Percentiles rank a stretch among this genome's conserved stretches.
Evolutionary conservation across 2,797 vertebrate species (phyloP).

Genomic region (Helostoma temminkii): DNA sequence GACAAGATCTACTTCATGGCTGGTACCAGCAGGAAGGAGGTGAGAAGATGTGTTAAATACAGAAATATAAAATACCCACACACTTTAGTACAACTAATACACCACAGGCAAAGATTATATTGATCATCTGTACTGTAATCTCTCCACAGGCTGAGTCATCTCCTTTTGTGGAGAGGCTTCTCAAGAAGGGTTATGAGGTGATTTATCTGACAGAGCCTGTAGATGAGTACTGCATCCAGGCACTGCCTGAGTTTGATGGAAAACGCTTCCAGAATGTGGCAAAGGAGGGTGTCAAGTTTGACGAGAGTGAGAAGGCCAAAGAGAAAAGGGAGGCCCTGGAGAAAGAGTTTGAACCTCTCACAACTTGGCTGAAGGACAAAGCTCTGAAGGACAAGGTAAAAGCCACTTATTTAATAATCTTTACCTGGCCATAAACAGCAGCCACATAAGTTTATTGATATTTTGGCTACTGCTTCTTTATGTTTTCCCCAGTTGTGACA

Average conservation of each 20-base stretch:
- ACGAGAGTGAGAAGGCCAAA: conserved; percentile 96
- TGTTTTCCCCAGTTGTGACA: not conserved
- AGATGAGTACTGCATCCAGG: conserved; percentile 98
- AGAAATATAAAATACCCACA: too few species aligned
- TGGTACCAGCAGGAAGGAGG: conserved; percentile 95
- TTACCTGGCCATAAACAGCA: not conserved
- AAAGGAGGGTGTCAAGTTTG: conserved; percentile 97
- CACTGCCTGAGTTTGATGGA: conserved; percentile 96
- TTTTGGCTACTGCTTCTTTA: not conserved
- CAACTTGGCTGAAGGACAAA: conserved; percentile 97
- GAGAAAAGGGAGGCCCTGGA: conserved; percentile 92
- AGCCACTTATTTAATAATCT: not conserved
- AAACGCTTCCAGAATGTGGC: conserved; percentile 99
- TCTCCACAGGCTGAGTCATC: conserved; percentile 91
- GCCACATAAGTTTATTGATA: not conserved
- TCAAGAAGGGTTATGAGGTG: conserved; percentile 99
- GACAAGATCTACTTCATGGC: conserved; percentile 99
- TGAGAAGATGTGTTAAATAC: conserved; percentile 57
- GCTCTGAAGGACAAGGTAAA: conserved; percentile 94
- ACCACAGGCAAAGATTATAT: not conserved
- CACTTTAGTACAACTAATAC: not conserved
- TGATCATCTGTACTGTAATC: not conserved
- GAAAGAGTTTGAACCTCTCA: conserved; percentile 96
- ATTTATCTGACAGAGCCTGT: conserved; percentile 98
- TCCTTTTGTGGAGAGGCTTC: conserved; percentile 94